These are phyloP conservation scores for Serinus canaria DNA, from an alignment of 2,113 vertebrate species.

Conservation along the genomic window DNA sequence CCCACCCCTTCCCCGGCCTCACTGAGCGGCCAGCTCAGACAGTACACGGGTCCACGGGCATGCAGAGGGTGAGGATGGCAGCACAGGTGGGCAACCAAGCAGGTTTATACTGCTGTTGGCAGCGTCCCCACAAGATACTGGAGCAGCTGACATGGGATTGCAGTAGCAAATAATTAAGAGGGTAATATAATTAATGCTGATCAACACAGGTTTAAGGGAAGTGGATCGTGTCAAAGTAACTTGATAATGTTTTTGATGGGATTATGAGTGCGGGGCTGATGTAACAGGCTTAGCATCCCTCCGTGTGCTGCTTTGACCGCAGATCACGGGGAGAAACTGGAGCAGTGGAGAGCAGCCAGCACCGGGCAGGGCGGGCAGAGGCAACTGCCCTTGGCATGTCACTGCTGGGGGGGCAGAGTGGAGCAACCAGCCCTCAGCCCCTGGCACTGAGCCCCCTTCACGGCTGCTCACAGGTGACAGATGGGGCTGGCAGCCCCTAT, in stretches of 20 bases:
- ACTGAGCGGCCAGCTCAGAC: neutral
- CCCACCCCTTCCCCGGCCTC: neutral
- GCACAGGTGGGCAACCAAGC: neutral
- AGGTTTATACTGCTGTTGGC: neutral
- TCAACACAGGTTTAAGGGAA: constrained; percentile 63
- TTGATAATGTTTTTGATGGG: constrained; percentile 64
- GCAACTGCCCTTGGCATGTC: accelerated
- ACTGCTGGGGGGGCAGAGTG: neutral
- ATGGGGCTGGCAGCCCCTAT: neutral
- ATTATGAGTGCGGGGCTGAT: constrained; percentile 44
- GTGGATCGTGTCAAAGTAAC: constrained; percentile 66
- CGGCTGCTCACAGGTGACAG: neutral
- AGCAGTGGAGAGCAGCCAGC: constrained; percentile 30
- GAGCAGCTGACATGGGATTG: constrained; percentile 40
- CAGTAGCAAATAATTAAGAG: constrained; percentile 66
- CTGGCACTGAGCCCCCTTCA: accelerated
- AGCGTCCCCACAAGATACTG: neutral
- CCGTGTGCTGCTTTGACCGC: neutral
- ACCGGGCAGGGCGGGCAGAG: accelerated
- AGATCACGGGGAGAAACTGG: neutral
- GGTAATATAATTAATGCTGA: constrained; percentile 66
- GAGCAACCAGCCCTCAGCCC: neutral
- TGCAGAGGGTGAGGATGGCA: neutral
- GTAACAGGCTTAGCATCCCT: constrained; percentile 52
- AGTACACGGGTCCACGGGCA: neutral